Percentiles rank a stretch among this genome's conserved stretches.
These are phyloP conservation scores for Diachrysia chrysitis DNA, from an alignment of 2,888 invertebrate genomes.

Conservation along the genomic window DNA sequence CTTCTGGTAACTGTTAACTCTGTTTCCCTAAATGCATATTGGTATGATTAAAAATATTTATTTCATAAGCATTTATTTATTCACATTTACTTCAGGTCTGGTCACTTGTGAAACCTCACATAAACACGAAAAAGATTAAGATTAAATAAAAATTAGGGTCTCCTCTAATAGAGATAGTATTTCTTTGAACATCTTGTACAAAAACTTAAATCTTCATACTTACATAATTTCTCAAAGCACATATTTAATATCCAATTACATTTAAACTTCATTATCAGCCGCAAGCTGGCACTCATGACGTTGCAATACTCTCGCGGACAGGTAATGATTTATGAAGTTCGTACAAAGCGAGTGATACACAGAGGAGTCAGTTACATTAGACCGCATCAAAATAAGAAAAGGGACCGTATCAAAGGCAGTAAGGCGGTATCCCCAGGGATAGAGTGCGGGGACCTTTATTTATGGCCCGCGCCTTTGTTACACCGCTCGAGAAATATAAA, in stretches of 20 bases:
- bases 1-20: not conserved
- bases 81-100: too few relatives aligned
- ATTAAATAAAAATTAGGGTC: too few relatives aligned
- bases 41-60: too few relatives aligned
- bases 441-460: conserved; percentile 79
- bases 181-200: too few relatives aligned
- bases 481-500: conserved; percentile 85
- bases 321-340: conserved; percentile 86
- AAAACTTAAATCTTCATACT: not conserved
- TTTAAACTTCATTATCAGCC: conserved; percentile 14
- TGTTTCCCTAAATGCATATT: not conserved
- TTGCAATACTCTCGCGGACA: conserved; percentile 61
- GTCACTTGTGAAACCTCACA: too few relatives aligned
- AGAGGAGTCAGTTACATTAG: conserved; percentile 79
- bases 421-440: conserved; percentile 81
- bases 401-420: conserved; percentile 87
- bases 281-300: conserved; percentile 50
- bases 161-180: too few relatives aligned
- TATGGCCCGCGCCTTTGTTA: conserved; percentile 85
- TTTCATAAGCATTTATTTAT: too few relatives aligned
- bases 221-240: not conserved
- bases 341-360: conserved; percentile 79
- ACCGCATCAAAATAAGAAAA: conserved; percentile 87
- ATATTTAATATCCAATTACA: conserved; percentile 4
- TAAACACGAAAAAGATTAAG: too few relatives aligned